These are phyloP conservation scores for Oscheius sp. DNA, from an alignment of 2,888 invertebrate genomes.

Conservation along the genomic window DNA sequence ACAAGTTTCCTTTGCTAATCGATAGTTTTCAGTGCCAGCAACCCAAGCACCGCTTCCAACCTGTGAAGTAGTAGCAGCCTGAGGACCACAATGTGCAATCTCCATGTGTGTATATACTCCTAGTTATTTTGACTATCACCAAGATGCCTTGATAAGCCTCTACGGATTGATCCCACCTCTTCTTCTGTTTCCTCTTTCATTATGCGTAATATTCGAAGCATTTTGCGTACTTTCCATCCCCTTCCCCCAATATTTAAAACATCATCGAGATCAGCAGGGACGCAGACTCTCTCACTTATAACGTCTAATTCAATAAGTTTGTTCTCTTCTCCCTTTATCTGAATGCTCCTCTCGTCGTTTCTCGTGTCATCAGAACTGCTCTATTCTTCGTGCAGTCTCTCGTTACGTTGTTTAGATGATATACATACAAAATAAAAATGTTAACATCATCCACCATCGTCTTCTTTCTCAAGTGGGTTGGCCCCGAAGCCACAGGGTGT, in stretches of 20 bases:
- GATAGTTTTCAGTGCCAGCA: conserved; percentile 58
- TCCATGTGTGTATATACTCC: conserved; percentile 22
- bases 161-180: conserved; percentile 27
- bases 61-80: conserved; percentile 44
- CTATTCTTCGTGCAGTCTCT: conserved; percentile 26
- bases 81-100: conserved; percentile 25
- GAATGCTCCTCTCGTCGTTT: conserved; percentile 30
- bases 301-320: not conserved
- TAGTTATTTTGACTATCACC: conserved; percentile 18
- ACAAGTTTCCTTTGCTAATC: not conserved
- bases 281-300: conserved; percentile 33
- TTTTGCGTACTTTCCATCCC: conserved; percentile 14
- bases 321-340: not conserved
- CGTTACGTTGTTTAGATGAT: conserved; percentile 13
- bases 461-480: conserved; percentile 17
- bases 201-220: conserved; percentile 32
- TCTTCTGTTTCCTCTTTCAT: conserved; percentile 24
- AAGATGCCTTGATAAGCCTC: conserved; percentile 32
- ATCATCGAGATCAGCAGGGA: conserved; percentile 35
- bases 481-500: conserved; percentile 32
- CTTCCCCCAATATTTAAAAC: conserved; percentile 10
- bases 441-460: not conserved
- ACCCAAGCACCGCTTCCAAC: conserved; percentile 65
- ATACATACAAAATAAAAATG: conserved; percentile 25
- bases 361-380: conserved; percentile 29